Percentiles rank a stretch among this genome's conserved stretches.
Evolutionary conservation across 2,797 vertebrate species (phyloP).

Genomic region (Alouatta caraya): DNA sequence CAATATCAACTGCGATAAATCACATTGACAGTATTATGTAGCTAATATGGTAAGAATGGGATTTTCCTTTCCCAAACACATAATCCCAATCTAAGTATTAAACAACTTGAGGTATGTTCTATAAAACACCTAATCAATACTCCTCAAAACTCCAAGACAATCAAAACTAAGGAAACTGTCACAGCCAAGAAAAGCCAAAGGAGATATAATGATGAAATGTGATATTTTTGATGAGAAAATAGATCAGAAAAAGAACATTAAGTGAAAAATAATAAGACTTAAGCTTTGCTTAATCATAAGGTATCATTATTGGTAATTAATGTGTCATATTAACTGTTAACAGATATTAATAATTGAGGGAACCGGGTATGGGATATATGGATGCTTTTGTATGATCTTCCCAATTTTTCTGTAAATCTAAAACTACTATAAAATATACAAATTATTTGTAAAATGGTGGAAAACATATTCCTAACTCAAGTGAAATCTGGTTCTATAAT

Average conservation of each 20-base stretch:
- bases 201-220: background rate
- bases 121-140: background rate
- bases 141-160: background rate
- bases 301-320: background rate
- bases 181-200: background rate
- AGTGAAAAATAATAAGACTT: background rate
- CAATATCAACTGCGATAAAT: background rate
- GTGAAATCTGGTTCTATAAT: conserved; percentile 40
- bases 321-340: background rate
- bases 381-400: background rate
- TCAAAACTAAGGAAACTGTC: background rate
- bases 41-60: background rate
- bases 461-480: background rate
- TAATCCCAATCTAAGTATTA: background rate
- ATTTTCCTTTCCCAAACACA: background rate
- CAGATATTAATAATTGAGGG: background rate
- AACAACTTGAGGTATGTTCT: background rate
- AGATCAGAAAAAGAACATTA: background rate
- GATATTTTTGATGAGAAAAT: background rate
- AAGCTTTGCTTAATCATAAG: background rate
- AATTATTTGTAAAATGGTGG: conserved; percentile 5
- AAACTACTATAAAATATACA: background rate
- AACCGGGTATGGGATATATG: background rate
- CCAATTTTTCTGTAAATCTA: background rate
- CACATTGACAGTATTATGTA: background rate